These are phyloP conservation scores for Poecilia wingei DNA, from an alignment of 2,797 vertebrate species.

Conservation along the genomic window DNA sequence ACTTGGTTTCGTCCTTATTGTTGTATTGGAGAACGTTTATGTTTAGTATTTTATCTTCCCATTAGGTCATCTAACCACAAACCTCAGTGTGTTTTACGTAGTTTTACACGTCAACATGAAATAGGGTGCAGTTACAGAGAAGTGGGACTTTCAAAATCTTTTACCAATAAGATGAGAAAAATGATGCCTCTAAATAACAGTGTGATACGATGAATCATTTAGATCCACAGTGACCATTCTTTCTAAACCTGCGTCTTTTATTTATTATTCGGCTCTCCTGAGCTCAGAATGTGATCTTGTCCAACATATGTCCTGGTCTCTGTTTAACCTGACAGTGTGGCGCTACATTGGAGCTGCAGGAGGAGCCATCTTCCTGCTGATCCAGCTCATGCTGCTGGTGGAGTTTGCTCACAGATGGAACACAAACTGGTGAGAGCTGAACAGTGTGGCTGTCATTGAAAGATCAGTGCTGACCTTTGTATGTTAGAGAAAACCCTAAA, in stretches of 20 bases:
- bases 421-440: conserved; percentile 92
- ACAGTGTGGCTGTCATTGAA: conserved; percentile 2
- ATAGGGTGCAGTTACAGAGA: too few species aligned
- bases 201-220: too few species aligned
- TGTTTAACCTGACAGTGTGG: conserved; percentile 83
- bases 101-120: neutral
- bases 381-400: conserved; percentile 93
- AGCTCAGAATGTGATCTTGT: neutral
- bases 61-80: neutral
- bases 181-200: neutral
- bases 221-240: neutral
- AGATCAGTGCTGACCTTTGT: conserved; percentile 19
- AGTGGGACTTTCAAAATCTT: neutral
- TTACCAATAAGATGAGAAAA: neutral
- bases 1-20: neutral
- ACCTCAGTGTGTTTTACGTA: neutral
- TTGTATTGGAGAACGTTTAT: neutral
- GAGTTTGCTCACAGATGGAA: conserved; percentile 99
- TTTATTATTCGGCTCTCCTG: neutral
- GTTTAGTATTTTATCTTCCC: neutral
- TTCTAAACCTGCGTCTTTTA: neutral
- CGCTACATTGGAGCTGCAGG: conserved; percentile 89
- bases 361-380: conserved; percentile 88
- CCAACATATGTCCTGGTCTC: conserved; percentile 8
- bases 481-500: conserved; percentile 19